These are phyloP conservation scores for Ferdinandea cuprea DNA, from an alignment of 2,888 invertebrate species.

Conservation along the genomic window DNA sequence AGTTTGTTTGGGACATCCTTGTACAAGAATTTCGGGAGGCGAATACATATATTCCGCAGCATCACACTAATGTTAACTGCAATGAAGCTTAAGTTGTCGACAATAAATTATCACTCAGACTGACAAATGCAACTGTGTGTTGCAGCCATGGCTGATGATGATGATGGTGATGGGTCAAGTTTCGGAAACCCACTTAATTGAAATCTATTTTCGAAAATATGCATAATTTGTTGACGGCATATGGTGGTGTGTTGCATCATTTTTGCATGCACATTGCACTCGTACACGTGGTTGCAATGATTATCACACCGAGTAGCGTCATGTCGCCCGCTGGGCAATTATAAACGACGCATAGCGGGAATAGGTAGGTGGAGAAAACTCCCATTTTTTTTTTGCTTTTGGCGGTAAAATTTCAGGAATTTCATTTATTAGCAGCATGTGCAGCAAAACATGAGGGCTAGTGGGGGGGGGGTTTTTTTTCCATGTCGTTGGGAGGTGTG, in stretches of 20 bases:
- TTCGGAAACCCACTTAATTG: not conserved
- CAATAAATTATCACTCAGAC: conserved; percentile 38
- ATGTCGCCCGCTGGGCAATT: conserved; percentile 28
- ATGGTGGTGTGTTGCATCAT: conserved; percentile 52
- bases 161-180: conserved; percentile 15
- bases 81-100: conserved; percentile 20
- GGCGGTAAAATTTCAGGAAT: conserved; percentile 53
- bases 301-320: conserved; percentile 28
- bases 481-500: conserved; percentile 8
- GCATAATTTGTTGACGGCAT: conserved; percentile 56
- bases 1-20: not conserved
- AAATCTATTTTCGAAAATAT: conserved; percentile 59
- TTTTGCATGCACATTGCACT: conserved; percentile 18
- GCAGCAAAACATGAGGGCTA: conserved; percentile 24
- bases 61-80: not conserved
- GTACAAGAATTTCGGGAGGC: too few species aligned
- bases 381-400: conserved; percentile 29
- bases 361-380: conserved; percentile 31
- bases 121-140: conserved; percentile 5
- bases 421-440: conserved; percentile 69
- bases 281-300: conserved; percentile 34
- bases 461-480: not conserved
- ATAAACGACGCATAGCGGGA: conserved; percentile 3
- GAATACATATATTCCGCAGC: too few species aligned
- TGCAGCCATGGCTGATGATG: not conserved